Conservation (phyloP, 2,113 vertebrate species). For the Gopherus flavomarginatus region DNA sequence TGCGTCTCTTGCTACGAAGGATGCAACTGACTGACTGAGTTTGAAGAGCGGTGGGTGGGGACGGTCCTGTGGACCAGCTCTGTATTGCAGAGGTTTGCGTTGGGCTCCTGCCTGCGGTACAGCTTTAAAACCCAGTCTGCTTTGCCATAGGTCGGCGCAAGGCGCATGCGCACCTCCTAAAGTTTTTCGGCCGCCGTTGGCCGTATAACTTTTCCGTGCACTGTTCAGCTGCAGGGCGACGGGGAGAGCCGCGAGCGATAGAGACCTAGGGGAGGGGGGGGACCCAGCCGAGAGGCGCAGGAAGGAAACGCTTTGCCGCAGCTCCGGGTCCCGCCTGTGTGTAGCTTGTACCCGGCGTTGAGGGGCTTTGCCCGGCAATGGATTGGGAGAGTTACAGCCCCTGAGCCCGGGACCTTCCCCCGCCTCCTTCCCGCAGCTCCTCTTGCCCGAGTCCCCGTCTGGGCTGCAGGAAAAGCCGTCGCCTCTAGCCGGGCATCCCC, state of each 20-base stretch:
- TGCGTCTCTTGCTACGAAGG: fast-evolving
- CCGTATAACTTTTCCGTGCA: slow-evolving; percentile 49
- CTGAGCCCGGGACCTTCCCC: slow-evolving; percentile 53
- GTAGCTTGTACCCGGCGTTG: slow-evolving; percentile 11
- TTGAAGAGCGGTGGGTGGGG: background rate
- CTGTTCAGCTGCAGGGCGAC: slow-evolving; percentile 52
- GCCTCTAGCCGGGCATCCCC: background rate
- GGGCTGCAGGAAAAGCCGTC: background rate
- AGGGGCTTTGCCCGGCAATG: slow-evolving; percentile 27
- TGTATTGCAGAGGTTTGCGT: background rate
- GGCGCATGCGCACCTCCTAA: slow-evolving; percentile 88
- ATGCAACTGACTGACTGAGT: fast-evolving
- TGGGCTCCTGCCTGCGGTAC: slow-evolving; percentile 57
- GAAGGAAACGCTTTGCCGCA: slow-evolving; percentile 22
- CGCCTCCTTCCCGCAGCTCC: slow-evolving; percentile 19
- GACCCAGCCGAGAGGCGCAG: background rate
- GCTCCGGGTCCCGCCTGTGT: slow-evolving; percentile 6
- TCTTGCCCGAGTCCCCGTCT: background rate
- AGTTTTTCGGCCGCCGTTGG: slow-evolving; percentile 75
- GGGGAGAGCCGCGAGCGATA: slow-evolving; percentile 47
- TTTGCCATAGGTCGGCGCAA: slow-evolving; percentile 76
- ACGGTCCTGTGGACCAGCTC: background rate
- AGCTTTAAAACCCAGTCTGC: slow-evolving; percentile 79
- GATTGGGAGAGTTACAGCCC: slow-evolving; percentile 40
- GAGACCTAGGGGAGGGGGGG: slow-evolving; percentile 33